These are phyloP conservation scores for Pollenia griseotomentosa DNA, from an alignment of 2,888 invertebrate species.

Conservation along the genomic window DNA sequence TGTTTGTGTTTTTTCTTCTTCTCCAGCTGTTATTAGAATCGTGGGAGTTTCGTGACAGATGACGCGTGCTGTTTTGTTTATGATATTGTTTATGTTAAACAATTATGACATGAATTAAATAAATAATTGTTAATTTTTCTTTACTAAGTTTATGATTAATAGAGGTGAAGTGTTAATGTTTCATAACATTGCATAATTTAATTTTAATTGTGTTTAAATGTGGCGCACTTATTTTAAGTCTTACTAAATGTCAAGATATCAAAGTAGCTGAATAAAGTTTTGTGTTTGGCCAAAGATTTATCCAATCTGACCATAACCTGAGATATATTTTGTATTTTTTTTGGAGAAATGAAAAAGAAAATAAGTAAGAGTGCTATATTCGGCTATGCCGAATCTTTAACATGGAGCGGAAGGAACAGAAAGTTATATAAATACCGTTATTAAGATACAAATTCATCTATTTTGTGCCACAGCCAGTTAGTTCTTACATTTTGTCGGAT, in stretches of 20 bases:
- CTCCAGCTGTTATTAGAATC: constrained; percentile 37
- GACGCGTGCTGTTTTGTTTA: constrained; percentile 56
- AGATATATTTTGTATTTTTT: no score
- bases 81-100: constrained; percentile 8
- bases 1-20: not conserved
- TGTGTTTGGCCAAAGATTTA: no score
- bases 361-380: no score
- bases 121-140: constrained; percentile 23
- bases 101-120: constrained; percentile 20
- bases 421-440: no score
- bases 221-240: not conserved
- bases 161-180: constrained; percentile 48
- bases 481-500: no score
- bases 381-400: no score
- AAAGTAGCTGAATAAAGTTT: not conserved
- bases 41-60: constrained; percentile 67
- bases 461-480: no score
- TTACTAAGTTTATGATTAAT: constrained; percentile 16
- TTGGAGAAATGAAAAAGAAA: no score
- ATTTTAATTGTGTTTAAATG: constrained; percentile 44
- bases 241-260: not conserved
- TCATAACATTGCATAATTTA: constrained; percentile 45
- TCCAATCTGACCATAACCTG: no score
- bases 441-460: no score
- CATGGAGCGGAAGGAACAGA: no score